Base-by-base conservation (phyloP, 92 coral and sea anemone species). In the Anthopleura xanthogrammica region DNA sequence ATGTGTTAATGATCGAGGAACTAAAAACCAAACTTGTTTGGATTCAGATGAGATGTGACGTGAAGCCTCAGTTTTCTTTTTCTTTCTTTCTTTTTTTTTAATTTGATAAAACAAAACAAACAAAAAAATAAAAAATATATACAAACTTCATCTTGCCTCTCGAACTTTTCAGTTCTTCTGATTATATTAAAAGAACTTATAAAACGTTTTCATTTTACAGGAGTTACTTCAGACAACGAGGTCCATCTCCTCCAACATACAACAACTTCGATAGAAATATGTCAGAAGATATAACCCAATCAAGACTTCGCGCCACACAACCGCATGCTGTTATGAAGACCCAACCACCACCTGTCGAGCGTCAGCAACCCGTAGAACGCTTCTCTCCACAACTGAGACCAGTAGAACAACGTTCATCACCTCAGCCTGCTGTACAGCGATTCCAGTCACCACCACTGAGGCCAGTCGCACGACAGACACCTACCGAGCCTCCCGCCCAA, bases 171-270 rank as follows among this genome's bases (percentile, higher is more conserved):
- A 57, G 5, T 57, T 57, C 20, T 57, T 14, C 4, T 5, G 5
- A 14, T 57, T 57, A 57, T 4, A 14, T 12, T 57, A 57, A 4
- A 7, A 62, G 29, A 11, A 20, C 24, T 20, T 5, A 62, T 20
- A 5, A 20, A 7, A 4, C 4, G 14, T 81, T 41, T 81, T 16
- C 54, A 42, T 36, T 23, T 12, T 65, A 6, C 60, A 83, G 80
- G 29, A 41, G 6, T 76, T 55, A 75, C 75, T 62, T 57, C 41
- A 41, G 77, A n/a, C 48, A 62, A 68, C 17, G 78, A 77, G 64
- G 66, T 42, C 50, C 82, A 12, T 84, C 87, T 29, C 87, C 87
- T 11, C 83, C 83, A 24, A 66, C 83, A 78, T 23, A 14, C 58
- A 16, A 20, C 39, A 7, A 7, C 3, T 42, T 79, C 24, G 88